These are phyloP conservation scores for Pharmacophagus antenor DNA, from an alignment of 2,888 invertebrate genomes.

Conservation along the genomic window DNA sequence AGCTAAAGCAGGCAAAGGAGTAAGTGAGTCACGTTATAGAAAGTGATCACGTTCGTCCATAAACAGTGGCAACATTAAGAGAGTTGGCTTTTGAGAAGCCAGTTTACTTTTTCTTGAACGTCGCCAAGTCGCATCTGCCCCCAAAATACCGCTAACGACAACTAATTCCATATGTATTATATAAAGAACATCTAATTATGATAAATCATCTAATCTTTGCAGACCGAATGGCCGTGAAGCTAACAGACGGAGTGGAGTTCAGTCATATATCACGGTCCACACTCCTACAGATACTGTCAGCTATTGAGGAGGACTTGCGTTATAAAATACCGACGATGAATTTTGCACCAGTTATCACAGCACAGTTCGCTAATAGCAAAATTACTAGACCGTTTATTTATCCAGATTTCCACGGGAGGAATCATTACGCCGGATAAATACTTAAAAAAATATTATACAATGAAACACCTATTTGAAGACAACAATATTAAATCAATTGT, in stretches of 20 bases:
- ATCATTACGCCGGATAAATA: conserved; percentile 2
- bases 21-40: too few relatives aligned
- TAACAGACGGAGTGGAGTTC: conserved; percentile 49
- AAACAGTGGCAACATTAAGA: too few relatives aligned
- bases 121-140: too few relatives aligned
- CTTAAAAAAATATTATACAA: too few relatives aligned
- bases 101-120: too few relatives aligned
- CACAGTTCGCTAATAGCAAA: conserved; percentile 58
- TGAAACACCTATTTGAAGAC: too few relatives aligned
- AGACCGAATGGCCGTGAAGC: conserved; percentile 17
- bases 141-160: too few relatives aligned
- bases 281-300: conserved; percentile 53
- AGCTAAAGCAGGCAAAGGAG: too few relatives aligned
- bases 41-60: too few relatives aligned
- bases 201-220: not conserved
- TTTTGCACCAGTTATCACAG: conserved; percentile 48
- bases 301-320: conserved; percentile 50
- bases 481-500: too few relatives aligned
- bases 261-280: conserved; percentile 46
- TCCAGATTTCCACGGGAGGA: conserved; percentile 39
- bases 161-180: too few relatives aligned
- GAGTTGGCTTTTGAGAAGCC: too few relatives aligned
- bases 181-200: not conserved
- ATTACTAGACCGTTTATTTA: conserved; percentile 56
- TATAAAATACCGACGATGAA: conserved; percentile 24